phyloP scores from a whole-genome alignment of 2,888 invertebrate genomes.

The Osmoderma eremita region DNA sequence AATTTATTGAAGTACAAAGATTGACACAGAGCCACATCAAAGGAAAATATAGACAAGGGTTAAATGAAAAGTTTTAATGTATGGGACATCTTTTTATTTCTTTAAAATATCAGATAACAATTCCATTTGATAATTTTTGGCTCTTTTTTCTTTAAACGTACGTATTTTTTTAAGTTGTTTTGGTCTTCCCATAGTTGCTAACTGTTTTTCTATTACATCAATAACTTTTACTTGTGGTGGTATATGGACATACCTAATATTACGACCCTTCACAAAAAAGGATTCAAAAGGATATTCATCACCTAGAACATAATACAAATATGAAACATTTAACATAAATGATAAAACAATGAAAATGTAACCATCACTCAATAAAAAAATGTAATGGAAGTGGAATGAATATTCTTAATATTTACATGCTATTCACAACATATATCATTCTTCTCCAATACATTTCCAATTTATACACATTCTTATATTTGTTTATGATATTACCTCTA shows the following conservation, averaged over 20 bases:
- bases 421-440: slow-evolving; percentile 13
- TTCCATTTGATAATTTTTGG: slow-evolving; percentile 41
- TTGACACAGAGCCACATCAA: no score
- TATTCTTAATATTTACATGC: no score
- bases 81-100: slow-evolving; percentile 47
- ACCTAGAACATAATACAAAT: slow-evolving; percentile 49
- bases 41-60: no score
- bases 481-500: slow-evolving; percentile 61
- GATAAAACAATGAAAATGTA: no score
- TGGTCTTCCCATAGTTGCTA: not conserved
- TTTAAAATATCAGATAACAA: slow-evolving; percentile 21
- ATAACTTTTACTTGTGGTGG: slow-evolving; percentile 59
- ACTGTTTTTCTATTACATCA: not conserved
- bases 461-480: not conserved
- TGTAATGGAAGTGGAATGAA: no score
- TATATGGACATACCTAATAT: slow-evolving; percentile 75
- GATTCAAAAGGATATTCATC: slow-evolving; percentile 70
- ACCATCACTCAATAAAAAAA: no score
- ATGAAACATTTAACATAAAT: no score
- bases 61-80: no score
- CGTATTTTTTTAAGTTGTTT: slow-evolving; percentile 15
- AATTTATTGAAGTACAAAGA: no score
- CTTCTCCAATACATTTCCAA: no score
- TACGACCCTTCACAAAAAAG: slow-evolving; percentile 72
- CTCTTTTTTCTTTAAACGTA: slow-evolving; percentile 43